Percentiles rank a stretch among this genome's conserved stretches.
Evolutionary conservation across 1,140 invertebrate species (phyloP).

Genomic region (Lepidurus couesii): DNA sequence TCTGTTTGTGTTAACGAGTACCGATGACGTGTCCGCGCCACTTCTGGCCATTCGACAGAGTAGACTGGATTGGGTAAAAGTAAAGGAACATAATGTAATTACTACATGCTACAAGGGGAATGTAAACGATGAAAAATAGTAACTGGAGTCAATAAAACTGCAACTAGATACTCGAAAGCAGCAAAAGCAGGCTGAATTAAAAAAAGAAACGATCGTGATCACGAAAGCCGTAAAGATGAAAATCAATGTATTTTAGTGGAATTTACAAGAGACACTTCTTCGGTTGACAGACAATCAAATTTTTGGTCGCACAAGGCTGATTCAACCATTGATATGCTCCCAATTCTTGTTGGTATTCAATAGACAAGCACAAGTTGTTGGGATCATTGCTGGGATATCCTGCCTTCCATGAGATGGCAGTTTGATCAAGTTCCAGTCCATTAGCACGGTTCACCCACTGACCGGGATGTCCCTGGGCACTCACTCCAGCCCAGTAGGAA

Average conservation of each 20-base stretch:
- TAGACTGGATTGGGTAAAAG: too few relatives aligned
- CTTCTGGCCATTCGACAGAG: background rate
- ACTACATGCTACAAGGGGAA: too few relatives aligned
- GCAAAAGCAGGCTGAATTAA: too few relatives aligned
- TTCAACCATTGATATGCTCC: constrained; percentile 31
- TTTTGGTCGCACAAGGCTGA: background rate
- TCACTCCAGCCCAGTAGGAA: constrained; percentile 31
- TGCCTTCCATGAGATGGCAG: constrained; percentile 24
- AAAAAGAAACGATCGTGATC: background rate
- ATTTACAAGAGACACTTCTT: background rate
- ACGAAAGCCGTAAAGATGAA: background rate
- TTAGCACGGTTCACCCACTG: constrained; percentile 26
- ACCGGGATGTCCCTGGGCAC: constrained; percentile 29
- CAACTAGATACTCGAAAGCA: too few relatives aligned
- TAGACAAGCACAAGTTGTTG: constrained; percentile 28
- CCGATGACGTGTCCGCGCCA: background rate
- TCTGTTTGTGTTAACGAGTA: background rate
- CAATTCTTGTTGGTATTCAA: constrained; percentile 29
- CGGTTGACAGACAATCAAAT: constrained; percentile 26
- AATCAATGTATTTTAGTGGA: constrained; percentile 9
- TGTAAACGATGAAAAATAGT: too few relatives aligned
- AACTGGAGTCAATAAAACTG: too few relatives aligned
- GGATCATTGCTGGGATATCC: constrained; percentile 24
- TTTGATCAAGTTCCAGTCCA: constrained; percentile 5
- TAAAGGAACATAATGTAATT: too few relatives aligned